Percentiles rank a stretch among this genome's conserved stretches.
Evolutionary conservation across 2,113 vertebrate genomes (phyloP).

Genomic region (Trichomycterus rosablanca): DNA sequence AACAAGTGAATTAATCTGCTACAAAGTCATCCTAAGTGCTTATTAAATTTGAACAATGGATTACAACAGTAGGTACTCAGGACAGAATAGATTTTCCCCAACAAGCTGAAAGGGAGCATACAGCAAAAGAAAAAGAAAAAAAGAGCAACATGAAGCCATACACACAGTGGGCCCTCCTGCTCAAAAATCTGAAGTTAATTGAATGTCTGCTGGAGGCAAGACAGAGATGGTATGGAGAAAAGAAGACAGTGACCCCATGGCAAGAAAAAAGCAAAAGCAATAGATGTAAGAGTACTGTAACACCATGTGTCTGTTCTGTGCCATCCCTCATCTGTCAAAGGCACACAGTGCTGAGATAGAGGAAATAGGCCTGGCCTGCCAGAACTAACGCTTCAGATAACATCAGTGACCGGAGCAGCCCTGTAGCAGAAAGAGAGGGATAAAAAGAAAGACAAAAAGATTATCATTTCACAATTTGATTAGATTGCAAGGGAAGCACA

Average conservation of each 20-base stretch:
- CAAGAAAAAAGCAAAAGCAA: constrained; percentile 7
- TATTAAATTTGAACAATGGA: no score
- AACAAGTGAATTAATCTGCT: no score
- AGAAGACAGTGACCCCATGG: constrained; percentile 10
- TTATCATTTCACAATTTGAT: no score
- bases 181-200: constrained; percentile 31
- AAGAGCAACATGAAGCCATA: constrained; percentile 14
- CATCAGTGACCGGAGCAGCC: constrained; percentile 49
- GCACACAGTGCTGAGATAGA: constrained; percentile 48
- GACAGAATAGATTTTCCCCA: background rate
- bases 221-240: background rate
- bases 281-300: constrained; percentile 19
- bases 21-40: no score
- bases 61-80: no score
- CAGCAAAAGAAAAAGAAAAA: constrained; percentile 1
- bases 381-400: constrained; percentile 28
- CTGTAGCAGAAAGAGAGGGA: constrained; percentile 8
- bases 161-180: constrained; percentile 4
- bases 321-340: constrained; percentile 27
- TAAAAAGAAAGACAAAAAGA: background rate
- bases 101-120: constrained; percentile 3
- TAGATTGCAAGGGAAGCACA: background rate
- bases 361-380: background rate
- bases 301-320: constrained; percentile 2
- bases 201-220: constrained; percentile 13